Evolutionary conservation across 2,888 invertebrate genomes (phyloP), one percentile per base, ranked within the genome.

Genomic region (Zootermopsis nevadensis): DNA sequence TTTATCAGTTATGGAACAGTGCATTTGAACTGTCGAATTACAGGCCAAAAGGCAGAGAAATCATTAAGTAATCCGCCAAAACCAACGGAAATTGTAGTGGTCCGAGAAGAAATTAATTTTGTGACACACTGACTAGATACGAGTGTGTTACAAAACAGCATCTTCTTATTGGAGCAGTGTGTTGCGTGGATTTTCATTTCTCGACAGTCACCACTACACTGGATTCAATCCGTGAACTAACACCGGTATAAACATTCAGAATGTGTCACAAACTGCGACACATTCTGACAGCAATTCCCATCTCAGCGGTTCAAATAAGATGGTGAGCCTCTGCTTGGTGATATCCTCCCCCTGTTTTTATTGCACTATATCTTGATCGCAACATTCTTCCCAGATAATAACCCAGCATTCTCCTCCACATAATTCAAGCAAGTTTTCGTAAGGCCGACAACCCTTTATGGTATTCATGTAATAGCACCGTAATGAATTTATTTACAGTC

Each of bases 401-500:
- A 12, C 15, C 48, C 48, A 6, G 60, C 27, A 27, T 60, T 48
- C 27, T 27, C 60, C 1, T 60, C 27, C n/a, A 60, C 15, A 60
- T 27, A 60, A n/a, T 48, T 48, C 48, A 48, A 19, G 48, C 48
- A 48, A 48, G 60, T 60, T 60, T 60, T n/a, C 60, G 7, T 60
- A 12, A 60, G n/a, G 60, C 60, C 60, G 27, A n/a, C n/a, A 60
- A 27, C n/a, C 60, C 60, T 60, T 60, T 27, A 60, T n/a, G 60
- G 60, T 60, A 60, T 60, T 60, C 60, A 60, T 27, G 60, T 60
- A 60, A 60, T 60, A 60, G 60, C n/a, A 60, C 10, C 60, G 60
- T 60, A 60, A 60, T 60, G 60, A 60, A 60, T 60, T 60, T 60
- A 60, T 60, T n/a, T 27, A 60, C 27, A 60, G n/a, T 27, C 60